phyloP scores from a whole-genome alignment of 2,113 vertebrate genomes.

The Caloenas nicobarica region DNA sequence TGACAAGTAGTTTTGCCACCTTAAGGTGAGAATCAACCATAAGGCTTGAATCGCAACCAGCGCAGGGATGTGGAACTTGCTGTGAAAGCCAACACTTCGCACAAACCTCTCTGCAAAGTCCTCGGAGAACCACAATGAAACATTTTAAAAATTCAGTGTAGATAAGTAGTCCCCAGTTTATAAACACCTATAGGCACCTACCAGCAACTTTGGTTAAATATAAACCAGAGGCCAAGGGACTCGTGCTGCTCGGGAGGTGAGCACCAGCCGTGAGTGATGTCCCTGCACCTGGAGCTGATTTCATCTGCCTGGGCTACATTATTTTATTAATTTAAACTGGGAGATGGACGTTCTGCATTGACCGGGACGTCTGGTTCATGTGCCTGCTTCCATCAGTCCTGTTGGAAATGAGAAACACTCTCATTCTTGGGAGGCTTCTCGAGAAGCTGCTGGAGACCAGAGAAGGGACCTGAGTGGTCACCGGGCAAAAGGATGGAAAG shows the following conservation, averaged over 20 bases:
- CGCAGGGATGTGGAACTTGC: background rate
- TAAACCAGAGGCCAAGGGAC: background rate
- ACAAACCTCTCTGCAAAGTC: background rate
- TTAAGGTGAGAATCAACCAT: background rate
- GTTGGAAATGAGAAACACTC: background rate
- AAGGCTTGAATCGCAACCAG: background rate
- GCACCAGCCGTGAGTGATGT: background rate
- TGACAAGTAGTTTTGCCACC: background rate
- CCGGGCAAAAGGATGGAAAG: no score
- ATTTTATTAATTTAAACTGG: background rate
- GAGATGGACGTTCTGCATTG: background rate
- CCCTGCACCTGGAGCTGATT: background rate
- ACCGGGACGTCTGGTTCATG: background rate
- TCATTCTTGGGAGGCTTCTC: background rate
- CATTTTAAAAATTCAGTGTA: background rate
- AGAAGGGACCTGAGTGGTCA: accelerated
- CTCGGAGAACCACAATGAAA: conserved; percentile 6
- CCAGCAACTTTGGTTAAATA: background rate
- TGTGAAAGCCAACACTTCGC: background rate
- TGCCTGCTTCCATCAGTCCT: background rate
- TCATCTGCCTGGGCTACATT: background rate
- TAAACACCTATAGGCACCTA: background rate
- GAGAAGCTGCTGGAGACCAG: background rate
- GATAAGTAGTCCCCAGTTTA: background rate
- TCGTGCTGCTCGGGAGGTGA: accelerated